Base-by-base conservation (phyloP, 2,888 invertebrate species). In the Molorchus minor region DNA sequence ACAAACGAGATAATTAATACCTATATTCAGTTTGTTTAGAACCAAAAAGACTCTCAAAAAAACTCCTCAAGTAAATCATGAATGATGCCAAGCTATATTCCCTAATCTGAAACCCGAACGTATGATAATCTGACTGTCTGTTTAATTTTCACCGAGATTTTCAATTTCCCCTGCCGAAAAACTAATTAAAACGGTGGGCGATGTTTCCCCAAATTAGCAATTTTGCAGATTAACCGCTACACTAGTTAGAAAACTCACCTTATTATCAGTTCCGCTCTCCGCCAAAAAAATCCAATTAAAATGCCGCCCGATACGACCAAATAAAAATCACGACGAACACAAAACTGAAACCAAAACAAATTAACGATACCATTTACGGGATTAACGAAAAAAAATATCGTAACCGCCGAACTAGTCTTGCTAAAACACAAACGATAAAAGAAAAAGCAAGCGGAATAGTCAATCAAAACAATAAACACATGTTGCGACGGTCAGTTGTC, bases 381-480 rank as follows among this genome's bases (percentile, higher is more conserved):
- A 10, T 35, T 7, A 15, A 12, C 30, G 33, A 49, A 49, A 21
- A 25, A 38, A 35, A 49, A 38, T 20, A 36, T 35, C 20, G 19
- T 13, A 20, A 21, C 13, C 47, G 20, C 35, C 33, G 17, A 35
- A 19, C 7, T 15, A 15, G 10, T 30, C n/a, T n/a, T 3, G 25
- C 25, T 1, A 25, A 17, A 2, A 15, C 4, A 12, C 3, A 33
- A 17, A 15, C 7, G 16, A 33, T 8, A 30, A 15, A 46, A 33
- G 1, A 7, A 21, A 13, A 20, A 47, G 3, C 3, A 12, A 36
- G 7, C 20, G 7, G n/a, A 16, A 45, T 45, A 21, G 15, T 41
- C 41, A 41, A 52, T 52, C 52, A 52, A 52, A 52, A 52, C 52
- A 52, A 29, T 41, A 41, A n/a, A 52, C 52, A 52, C 52, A 52